Conservation (phyloP, 2,888 invertebrate species). For the Brachycybe producta region DNA sequence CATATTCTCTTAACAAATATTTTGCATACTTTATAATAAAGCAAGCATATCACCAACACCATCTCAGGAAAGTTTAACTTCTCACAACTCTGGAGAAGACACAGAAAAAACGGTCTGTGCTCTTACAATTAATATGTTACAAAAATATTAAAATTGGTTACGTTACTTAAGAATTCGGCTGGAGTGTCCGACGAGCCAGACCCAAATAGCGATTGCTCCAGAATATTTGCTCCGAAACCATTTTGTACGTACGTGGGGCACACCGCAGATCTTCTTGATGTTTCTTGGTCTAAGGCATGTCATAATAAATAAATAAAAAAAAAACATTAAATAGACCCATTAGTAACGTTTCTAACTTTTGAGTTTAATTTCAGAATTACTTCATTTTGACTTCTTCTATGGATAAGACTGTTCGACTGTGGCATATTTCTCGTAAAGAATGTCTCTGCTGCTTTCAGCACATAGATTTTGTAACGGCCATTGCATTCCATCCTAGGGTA, state of each 20-base stretch:
- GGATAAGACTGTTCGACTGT: slow-evolving; percentile 94
- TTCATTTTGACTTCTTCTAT: slow-evolving; percentile 95
- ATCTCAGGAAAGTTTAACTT: slow-evolving; percentile 78
- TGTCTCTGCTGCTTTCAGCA: slow-evolving; percentile 98
- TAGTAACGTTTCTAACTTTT: background rate
- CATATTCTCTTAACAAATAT: too few species aligned
- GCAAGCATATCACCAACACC: slow-evolving; percentile 64
- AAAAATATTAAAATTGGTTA: background rate
- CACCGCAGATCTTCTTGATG: slow-evolving; percentile 87
- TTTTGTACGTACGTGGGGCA: slow-evolving; percentile 90
- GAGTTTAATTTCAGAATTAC: slow-evolving; percentile 51
- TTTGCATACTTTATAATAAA: slow-evolving; percentile 8
- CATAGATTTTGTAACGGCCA: slow-evolving; percentile 97
- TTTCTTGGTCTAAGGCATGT: slow-evolving; percentile 84
- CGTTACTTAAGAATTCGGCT: background rate
- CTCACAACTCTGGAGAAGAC: slow-evolving; percentile 47
- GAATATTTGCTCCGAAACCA: slow-evolving; percentile 47
- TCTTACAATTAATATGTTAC: background rate
- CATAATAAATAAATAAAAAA: background rate
- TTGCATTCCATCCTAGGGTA: slow-evolving; percentile 85
- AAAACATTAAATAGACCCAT: background rate
- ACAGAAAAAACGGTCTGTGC: slow-evolving; percentile 21
- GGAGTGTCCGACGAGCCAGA: slow-evolving; percentile 11
- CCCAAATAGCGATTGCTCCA: slow-evolving; percentile 42
- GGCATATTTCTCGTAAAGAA: slow-evolving; percentile 95